Evolutionary conservation across 2,113 vertebrate genomes (phyloP).

Genomic region (Philantomba maxwellii): DNA sequence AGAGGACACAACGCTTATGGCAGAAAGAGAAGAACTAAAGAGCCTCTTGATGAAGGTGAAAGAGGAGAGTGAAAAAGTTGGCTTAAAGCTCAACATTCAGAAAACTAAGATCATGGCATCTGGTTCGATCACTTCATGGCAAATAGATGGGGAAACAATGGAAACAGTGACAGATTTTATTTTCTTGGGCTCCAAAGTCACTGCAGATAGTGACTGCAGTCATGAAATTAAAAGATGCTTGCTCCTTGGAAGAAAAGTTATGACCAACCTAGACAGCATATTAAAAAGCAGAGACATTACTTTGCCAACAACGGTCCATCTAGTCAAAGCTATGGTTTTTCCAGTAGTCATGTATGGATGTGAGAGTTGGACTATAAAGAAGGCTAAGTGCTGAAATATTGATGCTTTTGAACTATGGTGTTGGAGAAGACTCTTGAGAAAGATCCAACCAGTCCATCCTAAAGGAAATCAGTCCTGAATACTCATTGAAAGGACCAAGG

Average conservation of each 20-base stretch:
- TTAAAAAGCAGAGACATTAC: not conserved
- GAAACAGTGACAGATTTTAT: not conserved
- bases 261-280: not conserved
- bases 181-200: not conserved
- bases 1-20: not conserved
- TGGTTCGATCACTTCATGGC: not conserved
- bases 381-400: not conserved
- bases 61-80: not conserved
- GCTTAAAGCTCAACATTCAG: not conserved
- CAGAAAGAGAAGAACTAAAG: not conserved
- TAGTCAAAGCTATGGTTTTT: not conserved
- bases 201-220: not conserved
- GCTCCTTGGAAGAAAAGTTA: not conserved
- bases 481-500: not conserved
- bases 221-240: not conserved
- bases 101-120: not conserved
- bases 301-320: not conserved
- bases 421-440: not conserved
- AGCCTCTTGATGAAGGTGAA: not conserved
- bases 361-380: not conserved
- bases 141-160: not conserved
- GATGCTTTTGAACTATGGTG: not conserved
- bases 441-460: not conserved
- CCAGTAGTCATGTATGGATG: not conserved
- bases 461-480: not conserved